A percentile compares a stretch with the other conserved stretches of the same genome.
phyloP scores from a whole-genome alignment of 2,888 invertebrate species.

The Amblyjoppa proteus region DNA sequence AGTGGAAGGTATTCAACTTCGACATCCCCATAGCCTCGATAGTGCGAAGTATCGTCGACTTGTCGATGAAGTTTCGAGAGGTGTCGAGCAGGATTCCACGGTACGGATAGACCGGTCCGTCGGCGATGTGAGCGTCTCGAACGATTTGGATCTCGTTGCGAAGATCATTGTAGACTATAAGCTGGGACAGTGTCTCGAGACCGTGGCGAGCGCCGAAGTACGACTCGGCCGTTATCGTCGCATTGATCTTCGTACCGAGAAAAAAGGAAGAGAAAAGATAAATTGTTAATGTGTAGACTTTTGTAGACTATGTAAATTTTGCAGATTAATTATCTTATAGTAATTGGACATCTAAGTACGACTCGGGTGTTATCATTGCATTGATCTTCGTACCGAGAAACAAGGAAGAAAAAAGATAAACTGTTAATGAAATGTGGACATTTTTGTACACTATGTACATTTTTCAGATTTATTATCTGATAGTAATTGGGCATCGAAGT shows the following conservation, averaged over 20 bases:
- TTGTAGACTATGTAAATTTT: not conserved
- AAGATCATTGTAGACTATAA: constrained; percentile 89
- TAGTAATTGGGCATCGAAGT: constrained; percentile 87
- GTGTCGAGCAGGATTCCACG: constrained; percentile 96
- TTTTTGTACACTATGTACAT: not conserved
- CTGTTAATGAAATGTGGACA: not conserved
- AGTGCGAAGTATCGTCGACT: constrained; percentile 90
- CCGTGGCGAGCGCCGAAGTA: constrained; percentile 90
- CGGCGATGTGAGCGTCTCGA: constrained; percentile 88
- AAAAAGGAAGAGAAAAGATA: not conserved
- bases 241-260: constrained; percentile 82
- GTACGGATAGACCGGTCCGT: constrained; percentile 94
- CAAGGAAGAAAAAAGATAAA: not conserved
- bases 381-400: constrained; percentile 79
- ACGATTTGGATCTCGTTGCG: constrained; percentile 88
- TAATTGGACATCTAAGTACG: constrained; percentile 85
- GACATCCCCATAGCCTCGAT: constrained; percentile 96
- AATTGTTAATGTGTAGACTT: not conserved
- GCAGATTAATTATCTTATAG: not conserved
- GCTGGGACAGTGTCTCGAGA: constrained; percentile 89
- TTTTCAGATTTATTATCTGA: not conserved
- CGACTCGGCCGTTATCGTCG: constrained; percentile 86
- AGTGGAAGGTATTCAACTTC: constrained; percentile 97
- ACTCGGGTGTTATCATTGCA: constrained; percentile 87
- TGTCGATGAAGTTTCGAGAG: constrained; percentile 93